A percentile compares a stretch with the other conserved stretches of the same genome.
These are phyloP conservation scores for Eucidaris tribuloides DNA, from an alignment of 35 echinoderm and acorn worm genomes.

Conservation along the genomic window DNA sequence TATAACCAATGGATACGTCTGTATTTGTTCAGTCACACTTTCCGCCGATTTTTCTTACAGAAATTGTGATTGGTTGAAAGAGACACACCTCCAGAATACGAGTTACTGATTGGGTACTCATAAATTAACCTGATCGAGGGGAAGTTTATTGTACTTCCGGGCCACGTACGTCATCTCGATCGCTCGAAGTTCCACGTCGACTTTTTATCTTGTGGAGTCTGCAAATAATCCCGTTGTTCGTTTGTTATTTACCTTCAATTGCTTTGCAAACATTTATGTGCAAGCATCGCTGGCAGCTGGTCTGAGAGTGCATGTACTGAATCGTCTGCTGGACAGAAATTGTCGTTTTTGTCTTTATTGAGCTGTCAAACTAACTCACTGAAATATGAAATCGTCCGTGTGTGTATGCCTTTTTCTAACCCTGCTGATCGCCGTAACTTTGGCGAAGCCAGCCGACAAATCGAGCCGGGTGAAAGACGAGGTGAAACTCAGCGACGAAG, in stretches of 20 bases:
- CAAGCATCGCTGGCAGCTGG: no score
- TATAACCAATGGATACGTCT: constrained; percentile 21
- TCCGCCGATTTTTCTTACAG: not conserved
- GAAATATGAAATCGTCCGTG: not conserved
- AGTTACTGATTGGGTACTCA: constrained; percentile 34
- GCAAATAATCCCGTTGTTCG: no score
- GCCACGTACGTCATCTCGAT: no score
- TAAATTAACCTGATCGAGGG: constrained; percentile 5
- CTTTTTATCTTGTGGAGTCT: no score
- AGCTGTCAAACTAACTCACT: not conserved
- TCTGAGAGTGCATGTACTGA: no score
- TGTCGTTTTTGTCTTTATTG: not conserved
- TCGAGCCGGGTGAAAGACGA: constrained; percentile 46
- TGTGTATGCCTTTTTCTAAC: constrained; percentile 29
- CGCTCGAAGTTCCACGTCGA: no score
- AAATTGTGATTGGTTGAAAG: constrained; percentile 21
- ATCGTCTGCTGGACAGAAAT: no score
- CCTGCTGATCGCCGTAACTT: constrained; percentile 37
- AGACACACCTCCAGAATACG: constrained; percentile 37
- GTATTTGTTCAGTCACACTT: not conserved
- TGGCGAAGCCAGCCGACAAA: constrained; percentile 89
- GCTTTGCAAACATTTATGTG: no score
- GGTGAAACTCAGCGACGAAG: constrained; percentile 76
- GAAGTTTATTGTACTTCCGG: constrained; percentile 11
- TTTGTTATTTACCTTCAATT: no score